Evolutionary conservation across 2,888 invertebrate genomes (phyloP).

Genomic region (Aspidiotus destructor): DNA sequence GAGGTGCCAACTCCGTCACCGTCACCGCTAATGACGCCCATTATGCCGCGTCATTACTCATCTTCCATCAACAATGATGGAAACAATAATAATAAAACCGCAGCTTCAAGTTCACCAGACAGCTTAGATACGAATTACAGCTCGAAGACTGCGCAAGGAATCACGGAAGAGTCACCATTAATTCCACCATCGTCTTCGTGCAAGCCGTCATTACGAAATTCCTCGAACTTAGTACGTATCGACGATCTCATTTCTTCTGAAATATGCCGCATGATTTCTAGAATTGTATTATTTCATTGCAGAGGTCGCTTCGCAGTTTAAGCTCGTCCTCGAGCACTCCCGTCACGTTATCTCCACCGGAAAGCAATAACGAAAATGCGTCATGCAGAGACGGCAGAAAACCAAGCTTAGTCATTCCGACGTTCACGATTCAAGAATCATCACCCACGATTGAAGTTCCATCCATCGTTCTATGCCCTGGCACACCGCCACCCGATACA

Average conservation of each 20-base stretch:
- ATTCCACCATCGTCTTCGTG: too few species aligned
- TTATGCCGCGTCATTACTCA: slow-evolving; percentile 43
- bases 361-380: too few species aligned
- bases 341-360: too few species aligned
- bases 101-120: slow-evolving; percentile 21
- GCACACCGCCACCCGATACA: slow-evolving; percentile 51
- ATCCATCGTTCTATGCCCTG: slow-evolving; percentile 43
- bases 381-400: background rate
- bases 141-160: background rate
- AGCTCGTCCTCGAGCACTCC: too few species aligned
- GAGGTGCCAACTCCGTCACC: slow-evolving; percentile 53
- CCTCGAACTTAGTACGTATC: too few species aligned
- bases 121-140: slow-evolving; percentile 8
- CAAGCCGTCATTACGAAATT: too few species aligned
- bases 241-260: too few species aligned
- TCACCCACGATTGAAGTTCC: slow-evolving; percentile 50
- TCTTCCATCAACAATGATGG: slow-evolving; percentile 3
- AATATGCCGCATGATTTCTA: too few species aligned
- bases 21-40: slow-evolving; percentile 60
- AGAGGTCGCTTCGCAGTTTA: too few species aligned
- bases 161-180: background rate
- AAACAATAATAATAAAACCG: background rate
- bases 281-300: too few species aligned
- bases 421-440: slow-evolving; percentile 56
- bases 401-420: slow-evolving; percentile 49